Base-by-base conservation (phyloP, 2,888 invertebrate genomes). In the Lithodes maja region DNA sequence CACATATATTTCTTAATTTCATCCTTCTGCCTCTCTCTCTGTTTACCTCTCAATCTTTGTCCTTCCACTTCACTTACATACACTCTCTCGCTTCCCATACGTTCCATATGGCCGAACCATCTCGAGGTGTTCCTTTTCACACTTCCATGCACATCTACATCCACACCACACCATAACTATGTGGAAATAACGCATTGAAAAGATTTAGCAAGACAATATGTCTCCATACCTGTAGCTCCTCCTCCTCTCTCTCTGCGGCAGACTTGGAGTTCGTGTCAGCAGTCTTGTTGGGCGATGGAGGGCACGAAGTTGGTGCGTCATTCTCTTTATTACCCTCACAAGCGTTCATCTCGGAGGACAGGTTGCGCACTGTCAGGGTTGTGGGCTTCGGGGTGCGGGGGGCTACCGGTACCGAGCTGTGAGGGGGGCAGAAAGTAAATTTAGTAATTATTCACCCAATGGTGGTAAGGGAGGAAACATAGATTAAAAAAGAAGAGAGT, bases 341-440 rank as follows among this genome's bases (percentile, higher is more conserved):
- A 55, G 80, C 74, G 75, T 88, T 88, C 5, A 88, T 55, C 52
- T 88, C 88, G 0, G 88, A 88, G 1, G 88, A 88, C 84, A 88
- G 54, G 50, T 88, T 88, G 2, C 88, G 88, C 52, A 88, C 88
- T 50, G 88, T 84, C 49, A 88, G 80, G 5, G 88, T 88, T n/a
- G 88, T n/a, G 9, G 79, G 88, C 68, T 88, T 88, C 15, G 69
- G 83, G 49, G 83, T 15, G 33, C 86, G 86, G 2, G 86, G 86
- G 3, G 61, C 61, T 33, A 71, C 71, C 71, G n/a, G 61, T 53
- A 33, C 71, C 71, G n/a, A 81, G 33, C 80, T 81, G 81, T 68
- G 50, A 50, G 68, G 17, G 17, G 5, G 3, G 33, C 33, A 80
- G 33, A 33, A 33, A 33, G 33, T 33, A 33, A 33, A 33, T 33